Evolutionary conservation across 23 tunicate species (phyloP).

Genomic region (Phallusia fumigata): DNA sequence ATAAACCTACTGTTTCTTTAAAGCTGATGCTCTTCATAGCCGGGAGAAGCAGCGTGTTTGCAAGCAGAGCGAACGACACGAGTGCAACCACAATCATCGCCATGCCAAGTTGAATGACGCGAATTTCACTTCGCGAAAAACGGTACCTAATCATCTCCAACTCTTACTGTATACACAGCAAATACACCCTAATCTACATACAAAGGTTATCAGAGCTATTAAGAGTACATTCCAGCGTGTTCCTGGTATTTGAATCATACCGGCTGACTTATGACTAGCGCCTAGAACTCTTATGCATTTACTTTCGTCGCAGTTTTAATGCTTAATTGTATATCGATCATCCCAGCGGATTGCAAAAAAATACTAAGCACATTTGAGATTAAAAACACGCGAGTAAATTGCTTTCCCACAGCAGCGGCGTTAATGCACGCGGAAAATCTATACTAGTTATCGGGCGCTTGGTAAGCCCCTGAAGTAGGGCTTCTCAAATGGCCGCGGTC

Average conservation of each 20-base stretch:
- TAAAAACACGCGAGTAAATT: not conserved
- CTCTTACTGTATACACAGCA: not conserved
- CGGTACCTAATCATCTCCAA: slow-evolving; percentile 5
- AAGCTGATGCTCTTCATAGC: slow-evolving; percentile 17
- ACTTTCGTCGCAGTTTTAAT: not conserved
- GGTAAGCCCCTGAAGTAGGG: not conserved
- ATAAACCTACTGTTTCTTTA: slow-evolving; percentile 15
- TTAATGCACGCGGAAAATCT: not conserved
- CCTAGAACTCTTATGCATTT: not conserved
- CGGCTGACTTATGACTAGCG: too few species aligned
- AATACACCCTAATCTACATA: not conserved
- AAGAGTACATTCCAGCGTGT: too few species aligned
- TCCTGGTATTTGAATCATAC: too few species aligned
- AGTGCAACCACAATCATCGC: slow-evolving; percentile 9
- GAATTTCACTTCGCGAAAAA: slow-evolving; percentile 19
- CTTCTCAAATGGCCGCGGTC: too few species aligned
- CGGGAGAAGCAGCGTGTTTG: slow-evolving; percentile 24
- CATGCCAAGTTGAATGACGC: slow-evolving; percentile 17
- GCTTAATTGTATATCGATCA: not conserved
- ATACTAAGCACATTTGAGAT: not conserved
- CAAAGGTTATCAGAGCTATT: not conserved
- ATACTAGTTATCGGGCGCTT: not conserved
- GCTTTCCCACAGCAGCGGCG: not conserved
- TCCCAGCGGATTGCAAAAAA: not conserved
- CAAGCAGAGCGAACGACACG: slow-evolving; percentile 14